phyloP scores from a whole-genome alignment of 1,140 invertebrate genomes.

The Acromyrmex heyeri region DNA sequence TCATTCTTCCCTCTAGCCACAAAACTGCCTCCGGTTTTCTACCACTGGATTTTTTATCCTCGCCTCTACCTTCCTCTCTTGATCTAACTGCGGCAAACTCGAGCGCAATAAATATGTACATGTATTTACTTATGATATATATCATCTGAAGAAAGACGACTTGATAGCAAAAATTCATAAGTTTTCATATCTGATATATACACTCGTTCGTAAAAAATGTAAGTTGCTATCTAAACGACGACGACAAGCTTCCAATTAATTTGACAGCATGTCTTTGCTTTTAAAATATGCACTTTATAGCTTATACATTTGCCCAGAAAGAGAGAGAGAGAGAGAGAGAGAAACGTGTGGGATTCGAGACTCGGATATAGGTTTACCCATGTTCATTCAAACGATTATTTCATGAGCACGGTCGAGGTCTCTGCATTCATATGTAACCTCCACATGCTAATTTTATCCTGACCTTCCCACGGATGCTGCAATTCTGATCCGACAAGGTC shows the following conservation, averaged over 20 bases:
- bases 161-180: not conserved
- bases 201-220: not conserved
- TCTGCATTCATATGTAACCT: not conserved
- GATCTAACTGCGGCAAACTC: not conserved
- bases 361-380: not conserved
- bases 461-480: slow-evolving; percentile 53
- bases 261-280: not conserved
- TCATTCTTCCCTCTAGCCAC: not conserved
- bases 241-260: not conserved
- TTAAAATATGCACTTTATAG: not conserved
- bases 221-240: not conserved
- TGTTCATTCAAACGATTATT: slow-evolving; percentile 11
- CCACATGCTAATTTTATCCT: slow-evolving; percentile 38
- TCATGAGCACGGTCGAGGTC: slow-evolving; percentile 26
- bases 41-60: not conserved
- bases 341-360: not conserved
- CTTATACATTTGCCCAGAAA: not conserved
- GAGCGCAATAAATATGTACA: not conserved
- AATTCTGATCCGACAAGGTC: slow-evolving; percentile 28
- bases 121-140: too few species aligned
- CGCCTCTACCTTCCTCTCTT: not conserved
- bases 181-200: too few species aligned
- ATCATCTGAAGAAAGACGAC: not conserved
- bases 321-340: not conserved
- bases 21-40: not conserved